A percentile compares a stretch with the other conserved stretches of the same genome.
phyloP scores from a whole-genome alignment of 2,797 vertebrate species.

The Agapornis canus region DNA sequence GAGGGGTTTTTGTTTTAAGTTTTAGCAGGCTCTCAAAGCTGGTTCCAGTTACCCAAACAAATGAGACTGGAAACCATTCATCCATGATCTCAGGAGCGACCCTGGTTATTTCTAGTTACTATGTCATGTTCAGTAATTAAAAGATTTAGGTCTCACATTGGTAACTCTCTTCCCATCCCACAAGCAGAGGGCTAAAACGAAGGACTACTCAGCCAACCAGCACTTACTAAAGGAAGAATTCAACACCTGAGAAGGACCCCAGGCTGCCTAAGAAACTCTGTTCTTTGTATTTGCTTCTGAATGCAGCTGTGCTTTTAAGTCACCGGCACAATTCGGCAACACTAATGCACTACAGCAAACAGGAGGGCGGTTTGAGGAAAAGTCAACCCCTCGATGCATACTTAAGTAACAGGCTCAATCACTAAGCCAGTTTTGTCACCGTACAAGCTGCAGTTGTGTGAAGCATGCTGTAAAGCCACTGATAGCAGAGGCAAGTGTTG shows the following conservation, averaged over 20 bases:
- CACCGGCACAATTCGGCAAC: not conserved
- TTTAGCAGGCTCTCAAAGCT: not conserved
- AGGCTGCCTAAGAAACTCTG: not conserved
- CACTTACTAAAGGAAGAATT: not conserved
- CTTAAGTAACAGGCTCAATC: not conserved
- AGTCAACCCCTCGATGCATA: not conserved
- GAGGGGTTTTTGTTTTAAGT: not conserved
- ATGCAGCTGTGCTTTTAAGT: not conserved
- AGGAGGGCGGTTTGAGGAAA: not conserved
- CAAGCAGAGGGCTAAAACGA: not conserved
- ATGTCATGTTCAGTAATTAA: not conserved
- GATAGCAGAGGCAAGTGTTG: slow-evolving; percentile 15
- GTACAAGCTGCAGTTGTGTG: not conserved
- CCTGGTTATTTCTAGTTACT: not conserved
- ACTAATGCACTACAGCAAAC: not conserved
- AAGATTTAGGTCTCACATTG: not conserved
- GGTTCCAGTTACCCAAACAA: not conserved
- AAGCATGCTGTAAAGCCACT: not conserved
- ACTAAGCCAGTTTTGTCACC: not conserved
- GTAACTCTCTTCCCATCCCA: not conserved
- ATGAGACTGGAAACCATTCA: not conserved
- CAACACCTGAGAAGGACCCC: not conserved
- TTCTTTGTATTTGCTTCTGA: not conserved
- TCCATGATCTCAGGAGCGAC: not conserved
- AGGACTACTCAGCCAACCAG: not conserved